phyloP scores from a whole-genome alignment of 2,797 vertebrate species.

The Sebastes taczanowskii region DNA sequence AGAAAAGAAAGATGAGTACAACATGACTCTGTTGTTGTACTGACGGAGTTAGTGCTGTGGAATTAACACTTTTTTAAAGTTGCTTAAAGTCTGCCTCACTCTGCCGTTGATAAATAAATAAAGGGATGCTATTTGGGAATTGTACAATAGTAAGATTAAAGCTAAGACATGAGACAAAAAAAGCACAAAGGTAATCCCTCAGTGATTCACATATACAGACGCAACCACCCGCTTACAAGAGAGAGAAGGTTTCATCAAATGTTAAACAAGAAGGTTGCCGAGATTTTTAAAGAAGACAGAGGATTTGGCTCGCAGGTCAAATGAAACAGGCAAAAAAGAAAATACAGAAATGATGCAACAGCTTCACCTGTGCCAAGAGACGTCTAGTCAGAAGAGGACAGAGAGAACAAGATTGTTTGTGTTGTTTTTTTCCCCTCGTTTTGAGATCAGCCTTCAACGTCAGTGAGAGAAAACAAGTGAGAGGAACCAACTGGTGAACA shows the following conservation, averaged over 20 bases:
- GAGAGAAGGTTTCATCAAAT: constrained; percentile 48
- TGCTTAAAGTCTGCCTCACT: background rate
- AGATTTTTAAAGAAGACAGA: constrained; percentile 44
- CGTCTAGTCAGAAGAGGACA: constrained; percentile 27
- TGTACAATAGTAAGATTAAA: constrained; percentile 14
- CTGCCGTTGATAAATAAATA: background rate
- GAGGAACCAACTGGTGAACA: constrained; percentile 18
- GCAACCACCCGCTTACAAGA: constrained; percentile 34
- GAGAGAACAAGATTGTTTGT: constrained; percentile 42
- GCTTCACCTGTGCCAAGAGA: constrained; percentile 31
- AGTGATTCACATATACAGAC: constrained; percentile 33
- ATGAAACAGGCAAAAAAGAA: constrained; percentile 16
- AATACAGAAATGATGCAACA: constrained; percentile 36
- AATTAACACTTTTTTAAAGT: background rate
- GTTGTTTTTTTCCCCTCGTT: background rate
- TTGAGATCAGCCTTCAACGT: constrained; percentile 38
- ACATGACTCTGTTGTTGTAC: background rate
- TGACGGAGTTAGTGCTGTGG: background rate
- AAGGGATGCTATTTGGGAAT: background rate
- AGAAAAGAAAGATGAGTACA: background rate
- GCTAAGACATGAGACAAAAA: constrained; percentile 2
- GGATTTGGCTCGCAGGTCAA: constrained; percentile 46
- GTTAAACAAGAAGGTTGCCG: constrained; percentile 42
- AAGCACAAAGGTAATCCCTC: constrained; percentile 26
- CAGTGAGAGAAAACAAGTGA: constrained; percentile 29